Conservation (phyloP, 2,113 vertebrate species). For the Vulpes lagopus region DNA sequence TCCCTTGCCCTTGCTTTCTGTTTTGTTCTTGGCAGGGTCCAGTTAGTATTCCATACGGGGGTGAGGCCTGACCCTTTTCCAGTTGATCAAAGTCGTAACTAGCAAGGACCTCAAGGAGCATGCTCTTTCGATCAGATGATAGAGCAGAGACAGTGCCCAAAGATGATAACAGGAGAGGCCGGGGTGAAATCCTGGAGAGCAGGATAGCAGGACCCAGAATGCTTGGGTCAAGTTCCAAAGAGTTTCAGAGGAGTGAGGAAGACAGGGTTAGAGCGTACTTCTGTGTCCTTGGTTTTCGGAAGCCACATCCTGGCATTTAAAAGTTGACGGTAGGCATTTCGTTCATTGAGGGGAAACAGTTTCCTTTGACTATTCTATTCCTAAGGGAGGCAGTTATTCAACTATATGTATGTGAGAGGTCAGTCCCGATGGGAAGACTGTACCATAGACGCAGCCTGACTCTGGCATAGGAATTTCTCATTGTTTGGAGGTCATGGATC, state of each 20-base stretch:
- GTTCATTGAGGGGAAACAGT: background rate
- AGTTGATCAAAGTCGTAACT: background rate
- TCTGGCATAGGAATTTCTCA: background rate
- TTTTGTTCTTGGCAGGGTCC: background rate
- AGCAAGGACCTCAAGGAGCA: background rate
- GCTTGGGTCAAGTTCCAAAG: background rate
- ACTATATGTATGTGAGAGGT: background rate
- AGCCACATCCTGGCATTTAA: background rate
- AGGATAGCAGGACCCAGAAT: background rate
- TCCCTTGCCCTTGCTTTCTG: background rate
- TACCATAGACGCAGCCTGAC: background rate
- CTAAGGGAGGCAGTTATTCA: background rate
- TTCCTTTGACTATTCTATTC: background rate
- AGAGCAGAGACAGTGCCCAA: fast-evolving
- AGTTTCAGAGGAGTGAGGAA: background rate
- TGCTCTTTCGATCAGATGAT: background rate
- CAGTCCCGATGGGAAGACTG: background rate
- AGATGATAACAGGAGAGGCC: background rate
- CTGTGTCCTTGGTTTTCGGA: background rate
- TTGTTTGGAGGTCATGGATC: background rate
- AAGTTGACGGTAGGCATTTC: background rate
- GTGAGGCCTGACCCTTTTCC: background rate
- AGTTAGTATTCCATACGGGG: background rate
- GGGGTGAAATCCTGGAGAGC: background rate
- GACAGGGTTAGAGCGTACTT: background rate